Base-by-base conservation (phyloP, 2,113 vertebrate species). In the Urocolius indicus region DNA sequence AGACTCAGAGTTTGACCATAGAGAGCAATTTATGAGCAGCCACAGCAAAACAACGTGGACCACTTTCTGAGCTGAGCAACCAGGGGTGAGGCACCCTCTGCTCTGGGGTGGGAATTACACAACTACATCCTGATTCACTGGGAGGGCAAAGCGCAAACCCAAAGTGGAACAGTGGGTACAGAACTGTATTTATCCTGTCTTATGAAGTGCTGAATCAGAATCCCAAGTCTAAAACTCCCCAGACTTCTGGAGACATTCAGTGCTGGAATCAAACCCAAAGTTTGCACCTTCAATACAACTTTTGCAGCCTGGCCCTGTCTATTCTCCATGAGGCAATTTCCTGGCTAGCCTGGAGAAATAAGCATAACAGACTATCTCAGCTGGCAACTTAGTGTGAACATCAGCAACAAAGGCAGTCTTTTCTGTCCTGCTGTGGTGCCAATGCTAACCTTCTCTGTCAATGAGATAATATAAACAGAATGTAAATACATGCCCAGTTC, bases 401-500 rank as follows among this genome's bases (percentile, higher is more conserved):
- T 63, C 58, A 54, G 75, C 89, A 88, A 94, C 95, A 97, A 94
- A 95, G 92, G 80, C 73, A 19, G 94, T 59, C 92, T 97, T 71
- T 96, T 93, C 86, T 95, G 91, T 14, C 66, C 83, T 76, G 80
- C 79, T 57, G 32, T 4, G 45, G 21, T 95, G 96, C 96, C 96
- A 96, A 24, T 1, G 59, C 84, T 86, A 49, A 71, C 89, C 86
- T 94, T 72, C 93, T 58, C 90, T 87, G 76, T 9, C 21, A 23
- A 32, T 95, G 94, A 95, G 91, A 36, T 84, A 89, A 93, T 93
- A 34, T 93, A 93, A 90, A 89, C 91, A 96, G 95, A 97, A 96
- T 96, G 95, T 92, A 95, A 96, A 95, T 94, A 94, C 95, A 76
- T 96, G 96, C 95, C 94, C 90, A 84, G 87, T 30, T 90, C 54